These are phyloP conservation scores for Candoia aspera DNA, from an alignment of 2,113 vertebrate species.

Conservation along the genomic window DNA sequence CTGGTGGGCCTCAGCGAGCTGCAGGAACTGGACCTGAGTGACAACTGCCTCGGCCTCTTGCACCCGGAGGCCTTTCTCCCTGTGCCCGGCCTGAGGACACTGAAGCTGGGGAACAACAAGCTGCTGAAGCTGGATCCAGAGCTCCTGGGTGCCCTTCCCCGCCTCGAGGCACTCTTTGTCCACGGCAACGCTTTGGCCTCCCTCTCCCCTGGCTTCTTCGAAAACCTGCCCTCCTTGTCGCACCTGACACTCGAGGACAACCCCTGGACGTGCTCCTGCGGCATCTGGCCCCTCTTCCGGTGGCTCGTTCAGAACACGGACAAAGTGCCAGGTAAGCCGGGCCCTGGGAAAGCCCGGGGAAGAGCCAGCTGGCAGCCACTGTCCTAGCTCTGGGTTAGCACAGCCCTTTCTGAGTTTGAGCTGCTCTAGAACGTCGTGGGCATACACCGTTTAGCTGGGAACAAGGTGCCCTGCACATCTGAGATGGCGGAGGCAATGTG, in stretches of 20 bases:
- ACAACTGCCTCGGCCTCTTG: constrained; percentile 67
- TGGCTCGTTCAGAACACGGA: constrained; percentile 71
- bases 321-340: constrained; percentile 69
- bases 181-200: constrained; percentile 56
- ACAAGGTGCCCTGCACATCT: not conserved
- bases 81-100: constrained; percentile 52
- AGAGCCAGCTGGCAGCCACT: too few species aligned
- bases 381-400: not conserved
- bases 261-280: constrained; percentile 76
- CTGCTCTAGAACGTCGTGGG: not conserved
- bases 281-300: constrained; percentile 70
- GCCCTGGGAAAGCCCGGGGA: not conserved
- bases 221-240: constrained; percentile 31
- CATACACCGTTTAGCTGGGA: not conserved
- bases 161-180: constrained; percentile 62
- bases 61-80: constrained; percentile 65
- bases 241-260: constrained; percentile 64
- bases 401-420: not conserved
- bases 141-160: constrained; percentile 48
- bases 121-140: constrained; percentile 58
- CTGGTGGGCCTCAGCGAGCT: constrained; percentile 68
- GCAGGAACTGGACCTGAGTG: constrained; percentile 71
- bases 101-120: constrained; percentile 69
- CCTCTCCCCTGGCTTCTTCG: constrained; percentile 34
- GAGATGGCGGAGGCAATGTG: not conserved